Evolutionary conservation across 2,113 vertebrate genomes (phyloP), one percentile per base, ranked within the genome.

Genomic region (Formicarius rufipectus): DNA sequence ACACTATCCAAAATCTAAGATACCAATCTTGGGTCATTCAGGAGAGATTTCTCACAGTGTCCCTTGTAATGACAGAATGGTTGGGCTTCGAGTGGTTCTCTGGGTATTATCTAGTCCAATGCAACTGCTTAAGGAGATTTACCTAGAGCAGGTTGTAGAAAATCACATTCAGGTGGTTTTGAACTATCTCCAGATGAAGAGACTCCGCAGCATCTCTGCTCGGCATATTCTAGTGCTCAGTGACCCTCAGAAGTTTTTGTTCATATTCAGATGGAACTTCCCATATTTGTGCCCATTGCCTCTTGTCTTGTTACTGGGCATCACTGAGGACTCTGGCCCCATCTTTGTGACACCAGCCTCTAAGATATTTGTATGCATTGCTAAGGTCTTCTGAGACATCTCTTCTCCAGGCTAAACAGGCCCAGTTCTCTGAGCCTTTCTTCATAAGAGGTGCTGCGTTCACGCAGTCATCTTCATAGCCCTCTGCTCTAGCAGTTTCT

Each of bases 111-210:
- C 23, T 62, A 12, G 27, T 69, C 55, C 19, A 62, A 16, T 4
- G 8, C 15, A 22, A 7, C 14, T 33, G 42, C 30, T 16, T 10
- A 53, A 44, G 63, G 27, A 53, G 27, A 15, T 42, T 58, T 9
- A 45, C 33, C 15, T 47, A 17, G 28, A n/a, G 28, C 45, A 62
- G 55, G 39, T 28, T 78, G 47, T n/a, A 30, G 14, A n/a, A 24
- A 10, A 40, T 71, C 19, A 6, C 15, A 3, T 40, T 42, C 39
- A 12, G 12, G 12, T 0, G 0, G 44, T 10, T 63, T 62, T 47
- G 62, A 15, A 53, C 28, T 24, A 24, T 35, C 23, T 62, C 12
- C 53, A 24, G 56, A 20, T 35, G 45, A 53, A 47, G 40, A 71
- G n/a, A 55, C 47, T 45, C 2, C 0, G 28, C 56, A 47, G 1